These are phyloP conservation scores for Eupithecia tripunctaria DNA, from an alignment of 2,888 invertebrate species.

Conservation along the genomic window DNA sequence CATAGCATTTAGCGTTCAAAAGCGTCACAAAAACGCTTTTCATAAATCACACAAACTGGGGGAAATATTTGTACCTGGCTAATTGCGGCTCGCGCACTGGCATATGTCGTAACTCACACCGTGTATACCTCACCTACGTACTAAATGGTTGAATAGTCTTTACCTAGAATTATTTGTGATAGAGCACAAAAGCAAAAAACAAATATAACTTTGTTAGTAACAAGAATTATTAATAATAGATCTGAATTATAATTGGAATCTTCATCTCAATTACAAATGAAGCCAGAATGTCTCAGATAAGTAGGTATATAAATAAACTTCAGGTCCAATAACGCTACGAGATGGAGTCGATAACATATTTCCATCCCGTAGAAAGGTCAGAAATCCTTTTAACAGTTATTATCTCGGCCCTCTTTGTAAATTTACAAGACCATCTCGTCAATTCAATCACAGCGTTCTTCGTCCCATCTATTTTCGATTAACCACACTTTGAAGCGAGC, in stretches of 20 bases:
- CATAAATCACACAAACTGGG: slow-evolving; percentile 44
- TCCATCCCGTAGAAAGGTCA: neutral
- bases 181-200: neutral
- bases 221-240: neutral
- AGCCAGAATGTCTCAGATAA: neutral
- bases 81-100: slow-evolving; percentile 57
- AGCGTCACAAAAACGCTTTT: slow-evolving; percentile 28
- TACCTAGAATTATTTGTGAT: neutral
- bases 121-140: neutral
- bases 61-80: slow-evolving; percentile 61
- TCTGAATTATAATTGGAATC: neutral
- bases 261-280: neutral
- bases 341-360: neutral
- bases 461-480: slow-evolving; percentile 33
- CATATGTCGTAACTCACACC: slow-evolving; percentile 47
- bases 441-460: neutral
- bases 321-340: neutral
- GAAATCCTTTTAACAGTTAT: slow-evolving; percentile 1
- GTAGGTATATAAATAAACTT: neutral
- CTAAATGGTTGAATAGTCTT: neutral
- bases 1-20: neutral
- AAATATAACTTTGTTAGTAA: too few relatives aligned
- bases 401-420: slow-evolving; percentile 8
- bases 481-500: slow-evolving; percentile 24
- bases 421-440: neutral